Conservation (phyloP, 2,113 vertebrate species). For the Edolisoma coerulescens region DNA sequence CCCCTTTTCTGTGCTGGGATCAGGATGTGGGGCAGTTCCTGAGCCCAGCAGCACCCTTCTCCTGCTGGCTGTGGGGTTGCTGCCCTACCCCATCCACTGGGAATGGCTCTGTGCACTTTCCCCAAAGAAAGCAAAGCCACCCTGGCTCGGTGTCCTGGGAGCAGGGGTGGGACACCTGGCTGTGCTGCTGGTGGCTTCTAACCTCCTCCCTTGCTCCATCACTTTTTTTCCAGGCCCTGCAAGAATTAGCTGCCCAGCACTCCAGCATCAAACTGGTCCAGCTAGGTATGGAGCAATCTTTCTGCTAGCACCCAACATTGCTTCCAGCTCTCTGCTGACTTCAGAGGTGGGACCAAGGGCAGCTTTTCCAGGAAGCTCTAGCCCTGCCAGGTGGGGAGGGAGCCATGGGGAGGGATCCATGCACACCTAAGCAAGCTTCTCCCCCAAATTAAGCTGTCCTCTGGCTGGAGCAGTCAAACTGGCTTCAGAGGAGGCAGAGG, state of each 20-base stretch:
- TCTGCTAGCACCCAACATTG: background rate
- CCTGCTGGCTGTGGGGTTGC: fast-evolving
- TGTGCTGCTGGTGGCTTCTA: fast-evolving
- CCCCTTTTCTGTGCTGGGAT: background rate
- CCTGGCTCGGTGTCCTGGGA: background rate
- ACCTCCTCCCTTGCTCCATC: background rate
- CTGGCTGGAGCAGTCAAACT: background rate
- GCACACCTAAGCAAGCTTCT: background rate
- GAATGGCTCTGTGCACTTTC: background rate
- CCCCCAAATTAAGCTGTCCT: background rate
- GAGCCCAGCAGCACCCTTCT: background rate
- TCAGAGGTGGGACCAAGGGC: background rate
- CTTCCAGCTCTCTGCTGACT: background rate
- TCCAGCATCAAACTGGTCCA: conserved; percentile 37
- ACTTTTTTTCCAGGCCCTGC: conserved; percentile 17
- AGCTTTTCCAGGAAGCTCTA: background rate
- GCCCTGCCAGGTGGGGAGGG: background rate
- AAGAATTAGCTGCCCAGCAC: conserved; percentile 22
- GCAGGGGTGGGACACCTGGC: background rate
- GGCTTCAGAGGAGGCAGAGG: background rate
- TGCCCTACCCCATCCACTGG: background rate
- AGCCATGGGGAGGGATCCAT: background rate
- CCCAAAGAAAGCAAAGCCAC: background rate
- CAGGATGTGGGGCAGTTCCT: background rate
- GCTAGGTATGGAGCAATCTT: conserved; percentile 15